phyloP scores from a whole-genome alignment of 92 coral and sea anemone genomes.

The Palythoa grandis region DNA sequence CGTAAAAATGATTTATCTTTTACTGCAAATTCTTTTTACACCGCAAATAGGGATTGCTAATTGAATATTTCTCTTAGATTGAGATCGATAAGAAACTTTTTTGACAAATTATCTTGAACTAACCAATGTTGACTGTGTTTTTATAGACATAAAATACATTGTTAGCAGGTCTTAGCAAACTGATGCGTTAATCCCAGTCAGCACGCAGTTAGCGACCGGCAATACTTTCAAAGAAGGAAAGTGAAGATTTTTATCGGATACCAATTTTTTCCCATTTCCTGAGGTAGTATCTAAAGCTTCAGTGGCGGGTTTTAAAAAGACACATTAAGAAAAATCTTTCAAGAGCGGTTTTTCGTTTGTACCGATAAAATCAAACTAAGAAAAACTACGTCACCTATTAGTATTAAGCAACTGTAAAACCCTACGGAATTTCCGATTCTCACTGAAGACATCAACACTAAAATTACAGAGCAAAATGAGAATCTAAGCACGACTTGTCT shows the following conservation, averaged over 20 bases:
- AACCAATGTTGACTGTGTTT: too few relatives aligned
- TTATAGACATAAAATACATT: too few relatives aligned
- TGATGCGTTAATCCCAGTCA: neutral
- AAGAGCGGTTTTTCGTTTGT: neutral
- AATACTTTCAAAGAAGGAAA: neutral
- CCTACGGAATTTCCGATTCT: slow-evolving; percentile 35
- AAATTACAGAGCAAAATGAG: neutral
- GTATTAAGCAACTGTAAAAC: slow-evolving; percentile 10
- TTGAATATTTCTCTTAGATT: neutral
- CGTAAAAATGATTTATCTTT: too few relatives aligned
- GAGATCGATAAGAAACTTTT: neutral
- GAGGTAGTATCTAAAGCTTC: neutral
- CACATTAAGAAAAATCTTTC: neutral
- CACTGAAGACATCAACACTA: slow-evolving; percentile 18
- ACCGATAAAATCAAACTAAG: neutral
- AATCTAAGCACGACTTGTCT: neutral
- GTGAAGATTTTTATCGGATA: neutral
- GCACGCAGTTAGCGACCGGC: too few relatives aligned
- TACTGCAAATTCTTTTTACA: too few relatives aligned
- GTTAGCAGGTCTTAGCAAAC: too few relatives aligned
- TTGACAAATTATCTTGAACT: neutral
- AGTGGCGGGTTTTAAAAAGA: neutral
- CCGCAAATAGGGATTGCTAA: too few relatives aligned
- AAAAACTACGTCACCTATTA: neutral
- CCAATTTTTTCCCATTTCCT: neutral